Evolutionary conservation across 2,797 vertebrate genomes (phyloP), one percentile per base, ranked within the genome.

Genomic region (Coreius guichenoti): DNA sequence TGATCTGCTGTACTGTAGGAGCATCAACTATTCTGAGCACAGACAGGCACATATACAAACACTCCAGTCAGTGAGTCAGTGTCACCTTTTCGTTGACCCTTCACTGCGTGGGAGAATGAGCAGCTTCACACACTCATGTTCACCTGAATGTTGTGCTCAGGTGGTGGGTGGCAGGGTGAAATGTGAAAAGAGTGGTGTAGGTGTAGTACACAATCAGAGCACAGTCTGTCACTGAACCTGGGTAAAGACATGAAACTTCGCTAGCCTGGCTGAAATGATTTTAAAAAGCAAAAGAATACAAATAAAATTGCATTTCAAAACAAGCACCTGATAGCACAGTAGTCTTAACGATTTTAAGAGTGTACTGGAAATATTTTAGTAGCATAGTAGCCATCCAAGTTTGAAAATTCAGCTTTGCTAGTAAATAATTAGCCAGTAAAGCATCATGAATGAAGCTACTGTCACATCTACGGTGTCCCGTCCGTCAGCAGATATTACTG

Each of bases 51-150:
- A 73, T 47, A 43, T 63, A 83, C 80, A 67, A 83, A 89, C 88
- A 93, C 94, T 94, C 90, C 92, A 92, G 92, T 93, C 90, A 89
- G 94, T 95, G 95, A 95, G 93, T 96, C 95, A 95, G 93, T 93
- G 89, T 95, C 94, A 95, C 94, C 94, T 95, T 93, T 92, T 91
- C 89, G 91, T 93, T 93, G 93, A 94, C 93, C 93, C 95, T 90
- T 92, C 90, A 87, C 90, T 93, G 95, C 89, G 95, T 96, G 93
- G 95, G 95, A 93, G 93, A 92, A 90, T 85, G 90, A 91, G 90
- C 93, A 77, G 88, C 85, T 91, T 87, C 79, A 90, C 89, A 86
- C 69, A 86, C 81, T 80, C 78, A 86, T 90, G 89, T 86, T 92
- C 89, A 90, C 89, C 91, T 90, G 91, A 87, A 81, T 84, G 89